phyloP scores from a whole-genome alignment of 92 coral and sea anemone genomes.

The Desmophyllum pertusum region DNA sequence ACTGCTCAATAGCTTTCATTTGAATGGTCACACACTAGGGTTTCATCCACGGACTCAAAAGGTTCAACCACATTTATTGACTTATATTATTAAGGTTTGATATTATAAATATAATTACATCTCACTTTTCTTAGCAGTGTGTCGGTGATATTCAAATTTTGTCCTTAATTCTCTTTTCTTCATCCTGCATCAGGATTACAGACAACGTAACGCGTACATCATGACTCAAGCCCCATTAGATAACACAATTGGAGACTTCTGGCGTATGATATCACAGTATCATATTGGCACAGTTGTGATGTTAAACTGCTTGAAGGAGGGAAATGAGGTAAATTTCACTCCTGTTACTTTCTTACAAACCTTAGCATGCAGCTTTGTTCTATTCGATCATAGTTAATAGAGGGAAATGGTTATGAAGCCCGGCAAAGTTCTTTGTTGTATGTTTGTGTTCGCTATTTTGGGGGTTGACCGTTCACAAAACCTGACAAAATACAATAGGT shows the following conservation, averaged over 20 bases:
- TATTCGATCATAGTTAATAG: too few relatives aligned
- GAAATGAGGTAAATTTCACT: constrained; percentile 45
- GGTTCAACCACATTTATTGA: background rate
- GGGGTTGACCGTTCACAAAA: too few relatives aligned
- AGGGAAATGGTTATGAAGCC: background rate
- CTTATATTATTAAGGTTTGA: background rate
- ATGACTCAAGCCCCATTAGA: constrained; percentile 79
- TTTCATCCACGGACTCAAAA: too few relatives aligned
- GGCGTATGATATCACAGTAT: constrained; percentile 78
- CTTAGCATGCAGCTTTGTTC: background rate
- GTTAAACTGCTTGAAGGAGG: constrained; percentile 70
- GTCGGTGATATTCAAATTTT: background rate
- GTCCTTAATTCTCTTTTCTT: background rate
- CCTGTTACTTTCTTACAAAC: background rate
- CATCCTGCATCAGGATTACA: constrained; percentile 44
- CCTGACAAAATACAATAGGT: too few relatives aligned
- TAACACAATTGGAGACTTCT: constrained; percentile 72
- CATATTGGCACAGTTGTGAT: constrained; percentile 77
- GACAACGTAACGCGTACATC: constrained; percentile 66
- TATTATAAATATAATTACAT: too few relatives aligned
- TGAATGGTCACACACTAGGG: background rate
- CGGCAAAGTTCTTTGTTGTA: background rate
- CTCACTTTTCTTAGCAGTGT: background rate
- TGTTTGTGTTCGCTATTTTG: background rate
- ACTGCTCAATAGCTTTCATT: background rate